Percentiles rank a stretch among this genome's conserved stretches.
phyloP scores from a whole-genome alignment of 2,113 vertebrate species.

The Osmerus eperlanus region DNA sequence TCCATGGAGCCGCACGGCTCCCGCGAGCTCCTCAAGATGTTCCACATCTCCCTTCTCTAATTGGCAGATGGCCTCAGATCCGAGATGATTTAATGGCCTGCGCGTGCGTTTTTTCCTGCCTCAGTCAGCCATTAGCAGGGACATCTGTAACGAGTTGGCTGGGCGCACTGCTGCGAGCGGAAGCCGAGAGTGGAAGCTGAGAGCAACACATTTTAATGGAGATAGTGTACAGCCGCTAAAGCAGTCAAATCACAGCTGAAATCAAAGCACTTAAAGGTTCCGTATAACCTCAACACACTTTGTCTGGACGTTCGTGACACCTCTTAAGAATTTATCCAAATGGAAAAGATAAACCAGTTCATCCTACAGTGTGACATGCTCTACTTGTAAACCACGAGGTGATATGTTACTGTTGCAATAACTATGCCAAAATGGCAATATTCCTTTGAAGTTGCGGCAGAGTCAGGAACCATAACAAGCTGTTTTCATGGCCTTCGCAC shows the following conservation, averaged over 20 bases:
- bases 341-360: too few relatives aligned
- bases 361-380: too few relatives aligned
- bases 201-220: conserved; percentile 64
- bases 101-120: conserved; percentile 54
- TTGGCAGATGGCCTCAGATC: conserved; percentile 72
- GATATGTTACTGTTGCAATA: too few relatives aligned
- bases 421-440: neutral
- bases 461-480: conserved; percentile 46
- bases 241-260: conserved; percentile 26
- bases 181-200: conserved; percentile 66
- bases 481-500: conserved; percentile 50
- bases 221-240: conserved; percentile 32
- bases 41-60: conserved; percentile 67
- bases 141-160: conserved; percentile 74
- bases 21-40: conserved; percentile 64
- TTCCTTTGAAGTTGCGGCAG: conserved; percentile 5
- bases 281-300: too few relatives aligned
- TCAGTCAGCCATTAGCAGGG: conserved; percentile 71
- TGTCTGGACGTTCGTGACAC: neutral
- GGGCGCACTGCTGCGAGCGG: conserved; percentile 58
- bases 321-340: too few relatives aligned
- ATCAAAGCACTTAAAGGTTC: conserved; percentile 52
- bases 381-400: too few relatives aligned
- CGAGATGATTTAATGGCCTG: conserved; percentile 67
- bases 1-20: conserved; percentile 53